Evolutionary conservation across 92 coral and sea anemone genomes (phyloP).

Genomic region (Palythoa heliodiscus): DNA sequence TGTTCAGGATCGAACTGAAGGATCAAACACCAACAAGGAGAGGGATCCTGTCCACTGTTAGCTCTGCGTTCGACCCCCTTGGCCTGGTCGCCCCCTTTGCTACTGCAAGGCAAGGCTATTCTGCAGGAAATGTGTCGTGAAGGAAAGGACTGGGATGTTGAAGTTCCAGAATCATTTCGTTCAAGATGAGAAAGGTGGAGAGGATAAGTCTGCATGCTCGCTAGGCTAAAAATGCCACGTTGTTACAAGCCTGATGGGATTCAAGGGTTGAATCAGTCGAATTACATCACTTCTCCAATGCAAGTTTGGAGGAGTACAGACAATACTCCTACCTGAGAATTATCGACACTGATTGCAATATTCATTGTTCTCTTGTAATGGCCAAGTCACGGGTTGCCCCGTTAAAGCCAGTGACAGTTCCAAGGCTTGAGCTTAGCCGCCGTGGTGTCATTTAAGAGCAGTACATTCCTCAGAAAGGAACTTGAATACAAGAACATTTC

Average conservation of each 20-base stretch:
- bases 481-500: conserved; percentile 22
- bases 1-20: conserved; percentile 32
- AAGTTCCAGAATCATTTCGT: conserved; percentile 31
- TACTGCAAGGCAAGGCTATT: conserved; percentile 18
- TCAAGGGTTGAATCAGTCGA: conserved; percentile 24
- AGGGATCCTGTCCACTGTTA: conserved; percentile 4
- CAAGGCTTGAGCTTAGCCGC: conserved; percentile 62
- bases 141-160: conserved; percentile 37
- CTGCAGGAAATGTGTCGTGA: conserved; percentile 35
- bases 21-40: conserved; percentile 24
- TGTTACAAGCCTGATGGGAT: conserved; percentile 45
- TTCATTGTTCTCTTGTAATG: conserved; percentile 63
- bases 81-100: conserved; percentile 9
- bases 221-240: conserved; percentile 13
- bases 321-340: conserved; percentile 44
- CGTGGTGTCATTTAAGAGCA: conserved; percentile 41
- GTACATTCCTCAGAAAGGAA: conserved; percentile 43
- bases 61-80: background rate
- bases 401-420: conserved; percentile 49
- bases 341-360: conserved; percentile 26
- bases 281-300: conserved; percentile 21
- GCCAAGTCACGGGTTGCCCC: conserved; percentile 68
- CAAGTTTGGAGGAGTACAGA: conserved; percentile 26
- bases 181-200: conserved; percentile 30
- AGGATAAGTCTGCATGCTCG: background rate